Evolutionary conservation across 2,797 vertebrate genomes (phyloP).

Genomic region (Danio choprae): DNA sequence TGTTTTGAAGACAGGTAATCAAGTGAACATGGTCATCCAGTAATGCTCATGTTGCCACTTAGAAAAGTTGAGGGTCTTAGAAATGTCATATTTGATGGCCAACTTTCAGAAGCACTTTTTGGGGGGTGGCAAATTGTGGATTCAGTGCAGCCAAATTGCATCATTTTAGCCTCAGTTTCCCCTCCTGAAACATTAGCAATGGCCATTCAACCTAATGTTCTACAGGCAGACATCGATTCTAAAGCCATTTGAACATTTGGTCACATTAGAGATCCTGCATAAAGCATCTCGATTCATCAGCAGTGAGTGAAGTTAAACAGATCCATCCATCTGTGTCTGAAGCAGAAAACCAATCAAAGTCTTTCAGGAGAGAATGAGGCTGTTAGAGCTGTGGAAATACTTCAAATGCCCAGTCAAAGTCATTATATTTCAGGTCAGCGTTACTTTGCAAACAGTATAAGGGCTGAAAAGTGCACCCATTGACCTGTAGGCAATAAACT

Average conservation of each 20-base stretch:
- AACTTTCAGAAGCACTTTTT: neutral
- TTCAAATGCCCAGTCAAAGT: constrained; percentile 37
- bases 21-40: constrained; percentile 12
- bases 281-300: constrained; percentile 24
- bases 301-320: constrained; percentile 26
- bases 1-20: constrained; percentile 28
- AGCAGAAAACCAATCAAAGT: constrained; percentile 28
- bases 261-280: constrained; percentile 14
- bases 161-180: neutral
- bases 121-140: neutral
- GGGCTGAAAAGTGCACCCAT: constrained; percentile 7
- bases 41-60: constrained; percentile 14
- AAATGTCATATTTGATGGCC: constrained; percentile 4
- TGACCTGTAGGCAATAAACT: constrained; percentile 34
- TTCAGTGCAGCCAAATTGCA: neutral
- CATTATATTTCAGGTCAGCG: constrained; percentile 47
- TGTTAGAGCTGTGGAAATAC: constrained; percentile 45
- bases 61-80: neutral
- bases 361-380: constrained; percentile 10
- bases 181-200: constrained; percentile 16
- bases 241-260: neutral
- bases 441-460: constrained; percentile 27
- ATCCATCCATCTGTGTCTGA: constrained; percentile 44
- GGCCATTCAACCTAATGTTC: neutral
- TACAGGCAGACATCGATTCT: neutral